Conservation (phyloP, 1,140 invertebrate genomes). For the Hypothenemus hampei region DNA sequence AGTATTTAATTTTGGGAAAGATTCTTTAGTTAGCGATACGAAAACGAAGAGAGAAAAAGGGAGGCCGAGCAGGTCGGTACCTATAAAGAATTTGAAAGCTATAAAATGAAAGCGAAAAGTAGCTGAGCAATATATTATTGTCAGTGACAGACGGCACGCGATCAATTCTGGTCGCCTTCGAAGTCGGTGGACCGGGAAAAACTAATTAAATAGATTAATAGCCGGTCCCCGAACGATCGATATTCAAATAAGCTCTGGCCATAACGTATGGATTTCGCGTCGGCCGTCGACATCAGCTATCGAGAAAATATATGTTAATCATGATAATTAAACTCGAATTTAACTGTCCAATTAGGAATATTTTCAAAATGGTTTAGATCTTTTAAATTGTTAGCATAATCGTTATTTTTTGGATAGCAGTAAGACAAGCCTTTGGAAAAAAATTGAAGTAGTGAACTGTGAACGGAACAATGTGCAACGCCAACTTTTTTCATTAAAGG, state of each 20-base stretch:
- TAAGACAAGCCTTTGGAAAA: background rate
- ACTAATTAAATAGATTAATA: conserved; percentile 44
- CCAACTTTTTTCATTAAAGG: conserved; percentile 6
- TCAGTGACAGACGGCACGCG: conserved; percentile 39
- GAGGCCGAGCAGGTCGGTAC: no score
- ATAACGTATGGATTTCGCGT: conserved; percentile 30
- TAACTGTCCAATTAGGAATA: background rate
- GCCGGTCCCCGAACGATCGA: conserved; percentile 32
- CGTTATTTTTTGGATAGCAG: background rate
- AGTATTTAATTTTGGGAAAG: no score
- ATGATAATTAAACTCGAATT: conserved; percentile 14
- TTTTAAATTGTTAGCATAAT: background rate
- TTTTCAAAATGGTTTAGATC: background rate
- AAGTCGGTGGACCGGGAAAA: conserved; percentile 37
- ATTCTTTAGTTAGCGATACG: no score
- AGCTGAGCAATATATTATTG: conserved; percentile 37
- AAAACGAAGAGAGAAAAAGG: no score
- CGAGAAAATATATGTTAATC: conserved; percentile 23
- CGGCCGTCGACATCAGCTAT: conserved; percentile 11
- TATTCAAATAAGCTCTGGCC: conserved; percentile 38
- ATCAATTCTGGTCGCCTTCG: conserved; percentile 39
- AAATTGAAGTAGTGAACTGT: background rate
- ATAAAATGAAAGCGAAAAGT: conserved; percentile 30
- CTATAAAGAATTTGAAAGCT: no score
- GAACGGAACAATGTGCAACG: background rate